Evolutionary conservation across 2,888 invertebrate species (phyloP), one percentile per base, ranked within the genome.

Genomic region (Agonopterix subpropinquella): DNA sequence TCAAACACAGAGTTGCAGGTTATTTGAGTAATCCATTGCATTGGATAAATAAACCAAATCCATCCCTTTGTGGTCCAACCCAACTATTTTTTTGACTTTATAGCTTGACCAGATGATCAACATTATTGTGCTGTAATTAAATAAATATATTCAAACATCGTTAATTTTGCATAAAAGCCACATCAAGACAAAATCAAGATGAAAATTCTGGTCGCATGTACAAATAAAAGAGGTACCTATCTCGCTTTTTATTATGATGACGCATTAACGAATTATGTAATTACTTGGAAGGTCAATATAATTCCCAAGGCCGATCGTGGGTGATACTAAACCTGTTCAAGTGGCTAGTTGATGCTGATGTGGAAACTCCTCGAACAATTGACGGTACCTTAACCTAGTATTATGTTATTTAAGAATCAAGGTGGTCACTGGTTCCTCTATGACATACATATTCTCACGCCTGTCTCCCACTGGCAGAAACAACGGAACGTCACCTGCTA

Each of bases 211-310:
- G 54, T 58, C 55, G 54, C 55, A 55, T 59, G 39, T 39, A 39
- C 39, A 28, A 28, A 28, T 28, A 28, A 28, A 28, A 5, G 7
- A 28, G 51, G 65, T 61, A 64, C 66, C 66, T 64, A 65, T 52
- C 61, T 54, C 55, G 58, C 59, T 56, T 65, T 70, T 63, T 73
- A 68, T 67, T 62, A 54, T 52, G 51, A 50, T 64, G 61, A 68
- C 69, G 62, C 63, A 72, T 73, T 68, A 58, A 62, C 58, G 65
- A 70, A 73, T 77, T 77, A 77, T 73, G 63, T 77, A 75, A 77
- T 75, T 71, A 65, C 61, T 70, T 61, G 63, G 68, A 75, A 78
- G 77, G 77, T 76, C 72, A 73, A 69, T 64, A 66, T 57, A 64
- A 68, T 62, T 50, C 54, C 65, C 74, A 81, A 80, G 78, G 79